Conservation (phyloP, 2,797 vertebrate species). For the Halcyon badia region DNA sequence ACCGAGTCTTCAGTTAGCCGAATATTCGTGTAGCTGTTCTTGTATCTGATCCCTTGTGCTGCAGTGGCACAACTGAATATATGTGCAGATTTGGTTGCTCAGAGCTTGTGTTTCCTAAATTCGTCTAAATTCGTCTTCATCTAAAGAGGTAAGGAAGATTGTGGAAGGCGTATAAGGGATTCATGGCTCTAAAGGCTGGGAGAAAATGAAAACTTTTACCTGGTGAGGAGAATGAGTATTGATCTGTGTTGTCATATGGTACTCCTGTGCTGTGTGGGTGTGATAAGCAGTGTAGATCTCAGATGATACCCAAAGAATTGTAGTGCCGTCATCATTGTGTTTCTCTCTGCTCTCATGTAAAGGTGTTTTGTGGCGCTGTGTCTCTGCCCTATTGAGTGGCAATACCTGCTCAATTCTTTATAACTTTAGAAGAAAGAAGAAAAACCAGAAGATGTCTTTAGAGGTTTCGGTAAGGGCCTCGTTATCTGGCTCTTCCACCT, state of each 20-base stretch:
- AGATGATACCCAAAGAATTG: background rate
- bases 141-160: accelerated
- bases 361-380: background rate
- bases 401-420: background rate
- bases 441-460: background rate
- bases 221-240: background rate
- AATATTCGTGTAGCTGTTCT: background rate
- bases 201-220: background rate
- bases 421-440: background rate
- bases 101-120: background rate
- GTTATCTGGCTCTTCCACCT: accelerated
- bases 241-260: background rate
- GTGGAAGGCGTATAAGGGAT: accelerated
- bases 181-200: background rate
- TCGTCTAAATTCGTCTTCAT: background rate
- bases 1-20: background rate
- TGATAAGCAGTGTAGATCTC: background rate
- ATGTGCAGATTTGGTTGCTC: background rate
- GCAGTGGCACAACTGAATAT: background rate
- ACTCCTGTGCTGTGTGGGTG: background rate
- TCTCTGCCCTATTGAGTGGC: background rate
- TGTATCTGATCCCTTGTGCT: background rate
- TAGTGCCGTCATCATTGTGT: accelerated
- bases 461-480: background rate
- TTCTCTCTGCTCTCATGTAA: background rate